A percentile compares a stretch with the other conserved stretches of the same genome.
phyloP scores from a whole-genome alignment of 1,140 invertebrate genomes.

The Bombyx mori region DNA sequence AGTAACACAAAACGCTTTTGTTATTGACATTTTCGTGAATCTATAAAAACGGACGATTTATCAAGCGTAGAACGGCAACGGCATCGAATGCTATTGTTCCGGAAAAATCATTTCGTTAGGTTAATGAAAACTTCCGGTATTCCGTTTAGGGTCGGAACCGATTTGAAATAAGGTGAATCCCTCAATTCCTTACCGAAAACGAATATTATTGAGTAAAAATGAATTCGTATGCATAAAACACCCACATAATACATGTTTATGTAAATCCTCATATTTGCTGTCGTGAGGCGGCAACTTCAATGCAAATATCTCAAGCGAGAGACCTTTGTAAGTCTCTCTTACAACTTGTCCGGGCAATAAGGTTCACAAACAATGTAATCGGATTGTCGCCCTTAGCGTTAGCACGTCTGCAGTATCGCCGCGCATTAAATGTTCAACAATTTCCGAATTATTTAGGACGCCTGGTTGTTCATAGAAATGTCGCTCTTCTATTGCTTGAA shows the following conservation, averaged over 20 bases:
- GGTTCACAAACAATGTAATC: conserved; percentile 23
- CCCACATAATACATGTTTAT: too few species aligned
- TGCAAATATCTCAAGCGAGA: conserved; percentile 12
- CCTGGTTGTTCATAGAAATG: conserved; percentile 11
- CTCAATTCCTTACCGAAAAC: too few species aligned
- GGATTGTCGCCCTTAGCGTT: conserved; percentile 16
- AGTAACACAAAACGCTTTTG: conserved; percentile 1
- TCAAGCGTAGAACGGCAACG: background rate
- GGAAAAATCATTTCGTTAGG: conserved; percentile 2
- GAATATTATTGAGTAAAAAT: too few species aligned
- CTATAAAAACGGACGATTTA: conserved; percentile 1
- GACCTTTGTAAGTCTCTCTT: conserved; percentile 7
- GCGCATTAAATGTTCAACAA: conserved; percentile 24
- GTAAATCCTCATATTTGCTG: conserved; percentile 4
- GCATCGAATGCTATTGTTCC: conserved; percentile 4
- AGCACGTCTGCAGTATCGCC: conserved; percentile 2
- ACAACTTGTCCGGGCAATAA: conserved; percentile 8
- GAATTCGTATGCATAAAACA: too few species aligned
- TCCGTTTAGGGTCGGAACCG: too few species aligned
- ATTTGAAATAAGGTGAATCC: too few species aligned
- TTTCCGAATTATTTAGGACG: conserved; percentile 25
- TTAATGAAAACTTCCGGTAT: conserved; percentile 1
- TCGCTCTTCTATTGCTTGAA: conserved; percentile 12
- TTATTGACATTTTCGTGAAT: conserved; percentile 1
- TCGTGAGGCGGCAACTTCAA: conserved; percentile 7